Evolutionary conservation across 1,140 invertebrate species (phyloP), one percentile per base, ranked within the genome.

Genomic region (Drosophila eugracilis): DNA sequence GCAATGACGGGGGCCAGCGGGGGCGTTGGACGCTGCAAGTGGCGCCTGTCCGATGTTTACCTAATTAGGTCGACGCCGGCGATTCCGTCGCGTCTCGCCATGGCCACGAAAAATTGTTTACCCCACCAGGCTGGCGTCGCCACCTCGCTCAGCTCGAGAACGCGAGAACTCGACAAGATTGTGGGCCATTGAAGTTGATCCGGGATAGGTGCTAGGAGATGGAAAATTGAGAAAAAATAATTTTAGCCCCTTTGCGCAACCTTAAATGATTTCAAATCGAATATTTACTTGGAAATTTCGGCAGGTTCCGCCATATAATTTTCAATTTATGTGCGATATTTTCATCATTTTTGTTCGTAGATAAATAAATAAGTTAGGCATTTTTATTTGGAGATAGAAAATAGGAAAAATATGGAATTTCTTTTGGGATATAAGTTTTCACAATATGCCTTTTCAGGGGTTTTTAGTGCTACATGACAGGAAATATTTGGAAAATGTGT

Each of bases 51-150:
- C 52, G 62, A 78, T 78, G 75, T 78, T 78, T 78, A 78, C 76
- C 70, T 79, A 79, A 79, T 79, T 79, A 73, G 76, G 70, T 78
- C 77, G 63, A 79, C 76, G 75, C 50, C 59, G 67, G 71, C 74
- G 65, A 42, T 52, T 65, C 63, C 70, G 57, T 48, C 74, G 72
- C 57, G 75, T 48, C 75, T 63, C 74, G 66, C 47, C 75, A 62
- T 69, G 70, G 76, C 75, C 70, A 69, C 62, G 55, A 60, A 69
- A 67, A 76, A 74, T 49, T 48, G 53, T 71, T 77, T 53, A 52
- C 65, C 50, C 50, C 48, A 53, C 37, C 42, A 47, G 50, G 54
- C 69, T 49, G 57, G 57, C 57, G 71, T 63, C 69, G 42, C 34
- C 36, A 39, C 15, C 36, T 39, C 15, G 42, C 55, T 54, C 60